Evolutionary conservation across 1,140 invertebrate species (phyloP).

Genomic region (Octopus sinensis): DNA sequence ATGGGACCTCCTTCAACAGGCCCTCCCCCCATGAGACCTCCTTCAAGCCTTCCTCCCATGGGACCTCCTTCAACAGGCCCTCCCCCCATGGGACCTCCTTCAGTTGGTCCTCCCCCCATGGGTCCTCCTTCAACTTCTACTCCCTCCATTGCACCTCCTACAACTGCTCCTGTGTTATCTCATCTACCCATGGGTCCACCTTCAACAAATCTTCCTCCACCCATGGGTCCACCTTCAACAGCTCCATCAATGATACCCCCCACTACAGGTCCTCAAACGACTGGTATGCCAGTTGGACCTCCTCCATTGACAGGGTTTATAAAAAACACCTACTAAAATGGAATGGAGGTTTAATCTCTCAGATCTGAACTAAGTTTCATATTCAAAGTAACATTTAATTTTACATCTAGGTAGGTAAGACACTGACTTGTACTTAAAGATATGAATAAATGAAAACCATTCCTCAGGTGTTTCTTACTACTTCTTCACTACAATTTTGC

Average conservation of each 20-base stretch:
- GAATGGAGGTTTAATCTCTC: too few relatives aligned
- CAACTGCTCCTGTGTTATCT: constrained; percentile 24
- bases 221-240: constrained; percentile 44
- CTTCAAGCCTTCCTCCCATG: too few relatives aligned
- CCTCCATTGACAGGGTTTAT: constrained; percentile 60
- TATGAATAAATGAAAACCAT: too few relatives aligned
- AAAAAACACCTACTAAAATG: neutral
- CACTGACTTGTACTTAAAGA: too few relatives aligned
- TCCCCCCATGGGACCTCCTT: too few relatives aligned
- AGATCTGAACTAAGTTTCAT: too few relatives aligned
- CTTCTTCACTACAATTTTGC: too few relatives aligned
- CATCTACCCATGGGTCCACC: constrained; percentile 8
- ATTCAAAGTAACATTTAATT: too few relatives aligned
- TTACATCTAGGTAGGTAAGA: too few relatives aligned
- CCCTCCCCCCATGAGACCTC: neutral
- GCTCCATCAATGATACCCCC: neutral
- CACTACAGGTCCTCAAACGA: neutral
- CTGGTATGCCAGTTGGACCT: constrained; percentile 52
- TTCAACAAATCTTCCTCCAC: neutral
- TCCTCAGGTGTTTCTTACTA: too few relatives aligned
- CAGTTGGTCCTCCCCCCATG: neutral
- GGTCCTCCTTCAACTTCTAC: constrained; percentile 21
- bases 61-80: too few relatives aligned
- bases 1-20: too few relatives aligned
- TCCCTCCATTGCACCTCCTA: constrained; percentile 15